A percentile compares a stretch with the other conserved stretches of the same genome.
Evolutionary conservation across 2,888 invertebrate genomes (phyloP).

Genomic region (Campoletis raptor): DNA sequence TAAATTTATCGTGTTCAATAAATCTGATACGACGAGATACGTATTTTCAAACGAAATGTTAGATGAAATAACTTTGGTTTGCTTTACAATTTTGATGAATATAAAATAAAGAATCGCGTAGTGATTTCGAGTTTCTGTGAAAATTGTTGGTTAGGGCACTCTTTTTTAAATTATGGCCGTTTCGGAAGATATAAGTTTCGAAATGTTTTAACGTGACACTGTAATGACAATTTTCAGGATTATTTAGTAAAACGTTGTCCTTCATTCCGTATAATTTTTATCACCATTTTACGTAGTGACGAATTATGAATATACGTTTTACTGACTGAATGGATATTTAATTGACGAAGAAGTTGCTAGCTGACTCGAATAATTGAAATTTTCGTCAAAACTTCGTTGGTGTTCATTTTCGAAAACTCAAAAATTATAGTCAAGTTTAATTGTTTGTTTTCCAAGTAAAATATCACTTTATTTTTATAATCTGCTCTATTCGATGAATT

Average conservation of each 20-base stretch:
- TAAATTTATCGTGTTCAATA: too few relatives aligned
- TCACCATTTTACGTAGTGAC: not conserved
- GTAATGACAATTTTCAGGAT: too few relatives aligned
- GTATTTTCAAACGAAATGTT: too few relatives aligned
- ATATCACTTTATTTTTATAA: not conserved
- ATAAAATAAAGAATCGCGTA: too few relatives aligned
- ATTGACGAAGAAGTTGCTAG: not conserved
- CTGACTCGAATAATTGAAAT: not conserved
- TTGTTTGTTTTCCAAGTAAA: not conserved
- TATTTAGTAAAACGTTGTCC: not conserved
- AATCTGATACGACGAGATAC: too few relatives aligned
- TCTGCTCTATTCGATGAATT: not conserved
- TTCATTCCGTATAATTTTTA: not conserved
- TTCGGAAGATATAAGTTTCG: too few relatives aligned
- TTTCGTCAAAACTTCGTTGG: not conserved
- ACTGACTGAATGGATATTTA: not conserved
- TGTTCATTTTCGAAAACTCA: not conserved
- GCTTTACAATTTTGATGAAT: too few relatives aligned
- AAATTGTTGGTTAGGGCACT: too few relatives aligned
- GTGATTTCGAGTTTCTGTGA: too few relatives aligned
- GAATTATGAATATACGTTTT: not conserved
- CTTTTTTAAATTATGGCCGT: too few relatives aligned
- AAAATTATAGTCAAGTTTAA: not conserved
- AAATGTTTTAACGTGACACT: too few relatives aligned
- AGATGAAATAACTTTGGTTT: too few relatives aligned